These are phyloP conservation scores for Hydrozoanthus gracilis DNA, from an alignment of 92 coral and sea anemone species.

Conservation along the genomic window DNA sequence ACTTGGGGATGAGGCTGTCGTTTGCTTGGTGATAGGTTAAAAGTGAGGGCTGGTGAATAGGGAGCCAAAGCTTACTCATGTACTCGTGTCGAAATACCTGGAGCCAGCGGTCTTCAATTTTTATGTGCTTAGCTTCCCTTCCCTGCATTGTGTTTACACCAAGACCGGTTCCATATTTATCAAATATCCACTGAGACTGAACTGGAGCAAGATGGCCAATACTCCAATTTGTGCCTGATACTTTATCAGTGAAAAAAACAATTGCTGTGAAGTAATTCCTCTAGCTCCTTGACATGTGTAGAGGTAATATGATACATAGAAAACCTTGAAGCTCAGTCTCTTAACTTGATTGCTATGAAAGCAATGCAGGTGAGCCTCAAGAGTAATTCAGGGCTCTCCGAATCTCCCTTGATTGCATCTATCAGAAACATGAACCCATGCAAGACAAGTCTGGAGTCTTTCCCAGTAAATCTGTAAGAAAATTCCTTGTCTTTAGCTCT, in stretches of 20 bases:
- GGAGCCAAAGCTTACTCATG: constrained; percentile 67
- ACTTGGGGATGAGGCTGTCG: constrained; percentile 60
- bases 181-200: constrained; percentile 51
- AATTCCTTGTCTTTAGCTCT: constrained; percentile 65
- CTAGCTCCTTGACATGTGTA: constrained; percentile 32
- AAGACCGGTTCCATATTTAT: constrained; percentile 55
- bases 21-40: constrained; percentile 49
- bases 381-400: constrained; percentile 36
- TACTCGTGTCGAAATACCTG: constrained; percentile 67
- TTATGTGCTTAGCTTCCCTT: constrained; percentile 62
- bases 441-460: constrained; percentile 51
- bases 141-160: constrained; percentile 71
- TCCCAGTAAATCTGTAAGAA: constrained; percentile 60
- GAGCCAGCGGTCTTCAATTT: constrained; percentile 35
- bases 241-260: constrained; percentile 34
- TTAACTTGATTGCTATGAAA: constrained; percentile 53
- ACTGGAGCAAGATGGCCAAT: constrained; percentile 60
- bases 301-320: constrained; percentile 51
- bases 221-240: constrained; percentile 62
- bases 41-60: constrained; percentile 57
- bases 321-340: constrained; percentile 53
- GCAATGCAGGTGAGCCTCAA: constrained; percentile 46
- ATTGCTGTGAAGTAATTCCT: constrained; percentile 58
- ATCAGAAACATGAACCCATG: constrained; percentile 59
- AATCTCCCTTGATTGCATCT: constrained; percentile 55